Evolutionary conservation across 2,888 invertebrate species (phyloP), one percentile per base, ranked within the genome.

Genomic region (Andricus quercusramuli): DNA sequence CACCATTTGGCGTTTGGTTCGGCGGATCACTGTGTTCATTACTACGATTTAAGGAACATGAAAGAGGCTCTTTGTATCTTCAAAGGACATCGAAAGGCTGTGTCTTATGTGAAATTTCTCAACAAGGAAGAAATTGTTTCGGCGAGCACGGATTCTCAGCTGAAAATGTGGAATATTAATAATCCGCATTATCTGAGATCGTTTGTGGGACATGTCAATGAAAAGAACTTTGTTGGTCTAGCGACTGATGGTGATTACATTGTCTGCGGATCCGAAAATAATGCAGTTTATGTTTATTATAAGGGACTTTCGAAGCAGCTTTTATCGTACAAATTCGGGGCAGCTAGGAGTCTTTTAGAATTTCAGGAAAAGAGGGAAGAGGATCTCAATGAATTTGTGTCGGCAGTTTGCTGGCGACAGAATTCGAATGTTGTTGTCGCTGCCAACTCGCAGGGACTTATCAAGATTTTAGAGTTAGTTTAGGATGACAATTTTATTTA

Each of bases 21-120:
- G n/a, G 98, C 99, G 37, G 98, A 99, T 93, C 98, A 98, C 93
- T 98, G 97, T 94, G 98, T 99, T 78, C 98, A 99, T 93, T 98
- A 98, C 92, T 99, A 98, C 93, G 99, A 99, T 93, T 94, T 99
- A 85, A 94, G 98, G 59, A 96, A 97, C 86, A 96, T 97, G 90
- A 95, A 96, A 80, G 95, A 96, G 84, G 96, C 98, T 1, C 94
- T 98, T 25, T 95, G 96, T 80, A 95, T 98, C 17, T 97, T 98
- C 91, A 96, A 96, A 88, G 98, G 98, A 56, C 98, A 99, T 92
- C 95, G 96, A 83, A 98, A 98, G 92, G 98, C 98, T 0, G 98
- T 98, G 1, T 98, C 98, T 1, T 98, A 98, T 93, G 98, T 98
- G 0, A 97, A 98, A 93, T 98, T 98, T 92, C 94, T 98, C 70